A percentile compares a stretch with the other conserved stretches of the same genome.
Conservation (phyloP, 2,113 vertebrate species). For the Sinocyclocheilus grahami region DNA sequence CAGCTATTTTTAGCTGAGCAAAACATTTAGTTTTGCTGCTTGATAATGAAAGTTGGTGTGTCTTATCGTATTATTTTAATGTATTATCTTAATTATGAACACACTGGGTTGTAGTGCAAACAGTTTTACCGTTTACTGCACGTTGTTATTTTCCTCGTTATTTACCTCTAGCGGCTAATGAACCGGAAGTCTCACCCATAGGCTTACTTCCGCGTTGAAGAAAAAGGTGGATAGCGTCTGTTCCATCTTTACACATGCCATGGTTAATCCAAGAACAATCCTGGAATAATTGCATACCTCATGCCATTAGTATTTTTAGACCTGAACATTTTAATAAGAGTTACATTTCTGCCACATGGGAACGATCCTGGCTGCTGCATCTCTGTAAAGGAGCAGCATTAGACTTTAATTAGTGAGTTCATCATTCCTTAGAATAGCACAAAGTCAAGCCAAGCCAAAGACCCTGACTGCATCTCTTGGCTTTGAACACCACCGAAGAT, state of each 20-base stretch:
- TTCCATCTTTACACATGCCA: conserved; percentile 18
- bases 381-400: conserved; percentile 20
- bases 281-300: conserved; percentile 35
- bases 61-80: too few species aligned
- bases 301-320: conserved; percentile 49
- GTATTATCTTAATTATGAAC: too few species aligned
- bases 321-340: conserved; percentile 28
- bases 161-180: too few species aligned
- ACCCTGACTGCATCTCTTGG: not conserved
- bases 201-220: too few species aligned
- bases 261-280: conserved; percentile 30
- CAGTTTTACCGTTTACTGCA: too few species aligned
- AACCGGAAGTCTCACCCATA: too few species aligned
- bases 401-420: conserved; percentile 43
- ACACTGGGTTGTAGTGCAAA: too few species aligned
- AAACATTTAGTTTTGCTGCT: too few species aligned
- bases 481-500: not conserved
- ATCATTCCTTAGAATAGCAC: conserved; percentile 20
- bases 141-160: too few species aligned
- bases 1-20: too few species aligned
- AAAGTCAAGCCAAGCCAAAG: not conserved
- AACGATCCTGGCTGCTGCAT: conserved; percentile 21
- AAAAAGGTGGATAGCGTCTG: not conserved
- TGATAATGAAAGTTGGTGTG: too few species aligned
- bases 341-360: conserved; percentile 8